These are phyloP conservation scores for Ceraclea dissimilis DNA, from an alignment of 2,888 invertebrate genomes.

Conservation along the genomic window DNA sequence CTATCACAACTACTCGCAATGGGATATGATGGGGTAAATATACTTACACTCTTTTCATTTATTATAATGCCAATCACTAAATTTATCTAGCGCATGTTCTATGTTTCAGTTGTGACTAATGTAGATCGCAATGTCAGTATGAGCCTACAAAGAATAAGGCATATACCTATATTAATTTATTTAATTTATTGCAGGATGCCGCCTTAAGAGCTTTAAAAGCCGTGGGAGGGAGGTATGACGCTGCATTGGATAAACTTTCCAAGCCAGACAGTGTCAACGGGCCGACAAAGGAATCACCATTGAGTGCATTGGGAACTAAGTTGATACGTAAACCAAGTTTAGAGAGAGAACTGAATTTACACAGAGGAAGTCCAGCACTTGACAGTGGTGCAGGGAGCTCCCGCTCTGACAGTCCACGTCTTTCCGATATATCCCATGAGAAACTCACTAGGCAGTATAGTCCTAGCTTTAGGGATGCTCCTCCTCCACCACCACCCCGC, in stretches of 20 bases:
- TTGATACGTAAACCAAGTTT: conserved; percentile 82
- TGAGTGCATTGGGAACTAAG: conserved; percentile 59
- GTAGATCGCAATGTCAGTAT: too few species aligned
- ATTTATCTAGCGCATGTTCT: neutral
- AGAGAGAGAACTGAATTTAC: conserved; percentile 70
- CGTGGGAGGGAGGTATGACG: conserved; percentile 62
- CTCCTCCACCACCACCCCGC: conserved; percentile 70
- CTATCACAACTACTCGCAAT: conserved; percentile 59
- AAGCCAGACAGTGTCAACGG: conserved; percentile 54
- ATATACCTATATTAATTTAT: too few species aligned
- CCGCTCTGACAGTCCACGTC: conserved; percentile 80
- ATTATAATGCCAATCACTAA: neutral
- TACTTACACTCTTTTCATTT: too few species aligned
- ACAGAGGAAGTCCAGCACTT: conserved; percentile 77
- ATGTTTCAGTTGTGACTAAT: neutral
- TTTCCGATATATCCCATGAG: conserved; percentile 53
- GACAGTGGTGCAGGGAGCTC: conserved; percentile 86
- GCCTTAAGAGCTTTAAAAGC: conserved; percentile 58
- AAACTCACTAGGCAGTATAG: conserved; percentile 64
- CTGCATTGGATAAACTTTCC: conserved; percentile 59
- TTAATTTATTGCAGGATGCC: conserved; percentile 58
- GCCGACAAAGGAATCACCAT: conserved; percentile 46
- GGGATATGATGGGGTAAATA: conserved; percentile 67
- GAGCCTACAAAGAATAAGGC: too few species aligned
- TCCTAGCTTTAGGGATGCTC: conserved; percentile 54